A percentile compares a stretch with the other conserved stretches of the same genome.
phyloP scores from a whole-genome alignment of 2,888 invertebrate species.

The Meiosimyza platycephala region DNA sequence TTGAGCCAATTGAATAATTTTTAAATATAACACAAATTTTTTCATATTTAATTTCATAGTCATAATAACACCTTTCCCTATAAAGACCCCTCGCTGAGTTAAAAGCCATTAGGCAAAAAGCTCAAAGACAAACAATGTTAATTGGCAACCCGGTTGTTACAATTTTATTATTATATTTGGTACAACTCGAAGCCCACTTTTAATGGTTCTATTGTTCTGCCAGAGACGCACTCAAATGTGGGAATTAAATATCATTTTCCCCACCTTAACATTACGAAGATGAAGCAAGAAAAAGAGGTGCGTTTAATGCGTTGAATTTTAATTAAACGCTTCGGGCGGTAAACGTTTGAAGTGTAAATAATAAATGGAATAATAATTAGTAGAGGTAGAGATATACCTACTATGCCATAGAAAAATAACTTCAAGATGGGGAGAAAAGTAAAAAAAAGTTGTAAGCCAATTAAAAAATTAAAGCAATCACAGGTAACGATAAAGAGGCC shows the following conservation, averaged over 20 bases:
- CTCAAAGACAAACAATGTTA: too few relatives aligned
- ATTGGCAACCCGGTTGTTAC: too few relatives aligned
- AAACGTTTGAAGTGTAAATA: slow-evolving; percentile 17
- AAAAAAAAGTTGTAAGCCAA: slow-evolving; percentile 2
- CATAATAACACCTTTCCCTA: too few relatives aligned
- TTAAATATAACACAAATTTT: too few relatives aligned
- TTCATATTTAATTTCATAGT: too few relatives aligned
- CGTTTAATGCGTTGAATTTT: slow-evolving; percentile 25
- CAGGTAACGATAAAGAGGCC: neutral
- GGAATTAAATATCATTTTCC: neutral
- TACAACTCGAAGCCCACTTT: neutral
- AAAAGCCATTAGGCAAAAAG: too few relatives aligned
- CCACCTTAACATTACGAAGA: neutral
- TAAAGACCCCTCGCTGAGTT: too few relatives aligned
- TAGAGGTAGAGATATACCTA: neutral
- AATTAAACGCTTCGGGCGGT: slow-evolving; percentile 22
- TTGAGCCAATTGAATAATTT: too few relatives aligned
- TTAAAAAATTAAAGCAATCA: neutral
- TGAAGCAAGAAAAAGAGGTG: neutral
- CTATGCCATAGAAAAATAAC: neutral
- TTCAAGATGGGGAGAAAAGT: too few relatives aligned
- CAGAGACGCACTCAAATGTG: neutral
- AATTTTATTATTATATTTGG: too few relatives aligned
- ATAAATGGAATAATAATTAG: slow-evolving; percentile 1
- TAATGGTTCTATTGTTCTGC: slow-evolving; percentile 5